phyloP scores from a whole-genome alignment of 2,888 invertebrate genomes.

The Agriotes lineatus region DNA sequence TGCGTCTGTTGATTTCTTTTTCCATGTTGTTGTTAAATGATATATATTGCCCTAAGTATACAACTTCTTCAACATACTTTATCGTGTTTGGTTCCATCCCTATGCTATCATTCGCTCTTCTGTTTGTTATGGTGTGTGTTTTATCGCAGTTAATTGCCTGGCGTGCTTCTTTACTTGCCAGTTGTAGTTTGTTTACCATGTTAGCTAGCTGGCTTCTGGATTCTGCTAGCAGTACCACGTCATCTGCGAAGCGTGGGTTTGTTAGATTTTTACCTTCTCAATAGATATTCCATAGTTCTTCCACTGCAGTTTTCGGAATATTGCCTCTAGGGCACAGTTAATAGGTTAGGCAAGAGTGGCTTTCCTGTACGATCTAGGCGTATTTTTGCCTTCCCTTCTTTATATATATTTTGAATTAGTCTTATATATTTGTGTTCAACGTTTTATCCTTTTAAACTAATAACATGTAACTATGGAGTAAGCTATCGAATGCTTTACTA shows the following conservation, averaged over 20 bases:
- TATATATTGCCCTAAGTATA: neutral
- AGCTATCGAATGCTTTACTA: constrained; percentile 1
- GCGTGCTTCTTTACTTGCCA: constrained; percentile 1
- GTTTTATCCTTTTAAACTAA: neutral
- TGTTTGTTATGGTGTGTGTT: neutral
- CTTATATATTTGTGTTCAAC: neutral
- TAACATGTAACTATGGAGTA: neutral
- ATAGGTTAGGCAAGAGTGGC: neutral
- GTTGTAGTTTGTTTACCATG: neutral
- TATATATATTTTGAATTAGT: neutral
- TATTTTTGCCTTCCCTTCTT: neutral
- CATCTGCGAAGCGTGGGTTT: neutral
- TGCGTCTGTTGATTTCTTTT: too few relatives aligned
- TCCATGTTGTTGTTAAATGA: constrained; percentile 4
- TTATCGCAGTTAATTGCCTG: neutral
- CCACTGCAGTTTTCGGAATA: neutral
- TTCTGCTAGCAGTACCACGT: neutral
- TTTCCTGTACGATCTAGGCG: neutral
- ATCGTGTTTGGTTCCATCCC: neutral
- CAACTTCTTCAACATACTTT: constrained; percentile 5
- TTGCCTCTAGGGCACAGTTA: neutral
- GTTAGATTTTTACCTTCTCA: neutral
- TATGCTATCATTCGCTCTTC: neutral
- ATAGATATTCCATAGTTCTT: constrained; percentile 7
- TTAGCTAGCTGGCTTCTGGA: constrained; percentile 3